Percentiles rank a stretch among this genome's conserved stretches.
Conservation (phyloP, 2,888 invertebrate genomes). For the Cephus sareptanus region DNA sequence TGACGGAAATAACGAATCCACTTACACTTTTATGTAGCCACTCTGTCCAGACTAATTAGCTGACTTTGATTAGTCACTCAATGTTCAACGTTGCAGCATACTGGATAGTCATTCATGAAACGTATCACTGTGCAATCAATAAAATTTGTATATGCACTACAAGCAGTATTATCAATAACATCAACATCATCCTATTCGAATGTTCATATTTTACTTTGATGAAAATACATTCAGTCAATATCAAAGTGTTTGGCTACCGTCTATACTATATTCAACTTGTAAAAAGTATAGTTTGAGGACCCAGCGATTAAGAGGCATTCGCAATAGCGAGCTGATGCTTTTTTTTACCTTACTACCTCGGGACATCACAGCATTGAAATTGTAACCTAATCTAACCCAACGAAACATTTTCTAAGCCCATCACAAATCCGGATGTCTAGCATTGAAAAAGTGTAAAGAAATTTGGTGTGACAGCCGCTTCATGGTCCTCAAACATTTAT, state of each 20-base stretch:
- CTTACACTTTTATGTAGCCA: neutral
- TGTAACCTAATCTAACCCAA: too few relatives aligned
- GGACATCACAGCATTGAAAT: too few relatives aligned
- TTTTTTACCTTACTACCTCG: too few relatives aligned
- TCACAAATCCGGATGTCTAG: too few relatives aligned
- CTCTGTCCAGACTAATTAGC: neutral
- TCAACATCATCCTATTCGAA: neutral
- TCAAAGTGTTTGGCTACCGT: neutral
- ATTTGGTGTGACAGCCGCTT: too few relatives aligned
- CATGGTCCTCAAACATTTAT: too few relatives aligned
- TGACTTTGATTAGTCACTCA: neutral
- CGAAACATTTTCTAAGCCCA: too few relatives aligned
- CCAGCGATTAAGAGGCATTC: too few relatives aligned
- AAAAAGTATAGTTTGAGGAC: too few relatives aligned
- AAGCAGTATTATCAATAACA: neutral
- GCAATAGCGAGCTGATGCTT: too few relatives aligned
- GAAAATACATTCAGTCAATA: neutral
- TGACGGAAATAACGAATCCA: neutral
- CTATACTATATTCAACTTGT: neutral
- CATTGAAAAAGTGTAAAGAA: too few relatives aligned
- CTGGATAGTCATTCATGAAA: neutral
- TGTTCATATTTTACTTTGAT: neutral
- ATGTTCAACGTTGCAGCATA: neutral
- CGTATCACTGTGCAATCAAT: neutral
- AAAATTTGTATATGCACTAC: neutral